These are phyloP conservation scores for Diplodus sargus DNA, from an alignment of 2,797 vertebrate genomes.

Conservation along the genomic window DNA sequence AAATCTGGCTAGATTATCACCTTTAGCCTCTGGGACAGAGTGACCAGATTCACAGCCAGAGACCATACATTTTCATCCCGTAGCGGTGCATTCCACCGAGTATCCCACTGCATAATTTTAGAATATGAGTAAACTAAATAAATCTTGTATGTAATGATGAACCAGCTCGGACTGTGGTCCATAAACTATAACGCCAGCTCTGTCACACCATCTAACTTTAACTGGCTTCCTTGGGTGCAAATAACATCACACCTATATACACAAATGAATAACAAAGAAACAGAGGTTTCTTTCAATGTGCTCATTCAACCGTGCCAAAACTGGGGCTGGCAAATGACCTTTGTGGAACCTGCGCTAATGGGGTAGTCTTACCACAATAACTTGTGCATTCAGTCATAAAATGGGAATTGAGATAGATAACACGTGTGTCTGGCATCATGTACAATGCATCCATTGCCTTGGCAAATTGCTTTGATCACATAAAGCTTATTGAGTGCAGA, in stretches of 20 bases:
- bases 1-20: slow-evolving; percentile 31
- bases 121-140: background rate
- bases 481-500: slow-evolving; percentile 66
- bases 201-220: slow-evolving; percentile 48
- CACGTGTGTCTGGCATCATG: slow-evolving; percentile 67
- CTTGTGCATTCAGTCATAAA: slow-evolving; percentile 73
- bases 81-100: slow-evolving; percentile 9
- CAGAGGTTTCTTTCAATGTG: slow-evolving; percentile 71
- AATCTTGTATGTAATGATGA: slow-evolving; percentile 34
- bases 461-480: slow-evolving; percentile 69
- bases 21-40: slow-evolving; percentile 40
- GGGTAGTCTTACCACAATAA: slow-evolving; percentile 65
- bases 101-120: slow-evolving; percentile 4
- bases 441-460: slow-evolving; percentile 72
- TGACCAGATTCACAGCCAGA: slow-evolving; percentile 47
- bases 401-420: slow-evolving; percentile 64
- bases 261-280: slow-evolving; percentile 66
- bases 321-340: slow-evolving; percentile 66
- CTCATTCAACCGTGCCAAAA: slow-evolving; percentile 64
- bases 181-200: slow-evolving; percentile 52
- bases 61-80: slow-evolving; percentile 20
- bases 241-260: slow-evolving; percentile 61
- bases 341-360: slow-evolving; percentile 66
- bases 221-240: slow-evolving; percentile 53
- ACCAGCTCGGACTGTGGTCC: slow-evolving; percentile 38